These are phyloP conservation scores for Diogma glabrata DNA, from an alignment of 2,888 invertebrate genomes.

Conservation along the genomic window DNA sequence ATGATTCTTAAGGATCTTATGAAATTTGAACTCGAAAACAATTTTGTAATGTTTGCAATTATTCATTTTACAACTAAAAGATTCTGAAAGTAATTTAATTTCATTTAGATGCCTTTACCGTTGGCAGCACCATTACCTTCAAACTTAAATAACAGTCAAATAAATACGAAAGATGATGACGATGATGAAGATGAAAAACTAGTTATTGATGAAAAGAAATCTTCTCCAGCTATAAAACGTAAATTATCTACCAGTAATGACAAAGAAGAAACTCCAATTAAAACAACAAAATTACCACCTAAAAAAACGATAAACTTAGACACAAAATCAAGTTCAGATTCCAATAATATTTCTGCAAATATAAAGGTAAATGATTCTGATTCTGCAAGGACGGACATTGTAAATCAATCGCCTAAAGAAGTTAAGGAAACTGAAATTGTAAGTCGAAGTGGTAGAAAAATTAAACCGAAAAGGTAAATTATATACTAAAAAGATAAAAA, in stretches of 20 bases:
- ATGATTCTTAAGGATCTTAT: too few relatives aligned
- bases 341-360: not conserved
- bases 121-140: too few relatives aligned
- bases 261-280: not conserved
- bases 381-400: not conserved
- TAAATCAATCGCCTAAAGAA: too few relatives aligned
- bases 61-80: too few relatives aligned
- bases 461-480: slow-evolving; percentile 51
- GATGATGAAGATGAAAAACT: not conserved
- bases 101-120: too few relatives aligned
- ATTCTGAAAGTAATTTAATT: too few relatives aligned
- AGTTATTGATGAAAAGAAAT: slow-evolving; percentile 2
- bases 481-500: too few relatives aligned
- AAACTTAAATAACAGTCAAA: too few relatives aligned
- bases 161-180: not conserved
- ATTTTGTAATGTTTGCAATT: too few relatives aligned
- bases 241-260: slow-evolving; percentile 9
- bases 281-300: not conserved
- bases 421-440: slow-evolving; percentile 38
- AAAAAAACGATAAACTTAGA: not conserved
- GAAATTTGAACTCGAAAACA: too few relatives aligned
- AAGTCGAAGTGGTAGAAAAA: slow-evolving; percentile 62
- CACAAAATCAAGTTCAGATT: not conserved
- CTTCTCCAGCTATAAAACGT: not conserved
- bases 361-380: not conserved